These are phyloP conservation scores for Pan paniscus DNA, from an alignment of 2,113 vertebrate genomes.

Conservation along the genomic window DNA sequence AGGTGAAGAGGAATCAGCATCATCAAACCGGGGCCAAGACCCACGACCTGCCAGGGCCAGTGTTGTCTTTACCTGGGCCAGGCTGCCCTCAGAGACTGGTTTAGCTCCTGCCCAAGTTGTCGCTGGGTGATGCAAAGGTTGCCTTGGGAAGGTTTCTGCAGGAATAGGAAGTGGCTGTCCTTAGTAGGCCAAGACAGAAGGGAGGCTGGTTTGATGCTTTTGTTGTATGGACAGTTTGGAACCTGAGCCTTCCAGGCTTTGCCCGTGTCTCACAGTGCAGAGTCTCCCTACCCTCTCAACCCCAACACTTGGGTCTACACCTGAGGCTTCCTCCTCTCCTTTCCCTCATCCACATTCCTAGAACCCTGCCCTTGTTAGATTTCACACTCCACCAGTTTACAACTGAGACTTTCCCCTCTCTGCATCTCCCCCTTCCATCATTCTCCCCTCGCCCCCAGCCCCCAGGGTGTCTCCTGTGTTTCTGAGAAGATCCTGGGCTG, in stretches of 20 bases:
- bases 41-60: rapidly evolving
- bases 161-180: not conserved
- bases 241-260: not conserved
- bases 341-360: rapidly evolving
- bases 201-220: rapidly evolving
- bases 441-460: rapidly evolving
- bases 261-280: not conserved
- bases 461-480: not conserved
- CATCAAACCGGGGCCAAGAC: too few relatives aligned
- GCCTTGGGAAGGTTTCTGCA: not conserved
- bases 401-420: too few relatives aligned
- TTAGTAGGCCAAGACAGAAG: not conserved
- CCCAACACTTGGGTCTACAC: rapidly evolving
- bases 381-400: too few relatives aligned
- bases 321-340: not conserved
- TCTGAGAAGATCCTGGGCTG: not conserved
- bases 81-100: rapidly evolving
- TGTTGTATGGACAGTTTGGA: rapidly evolving
- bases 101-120: too few relatives aligned
- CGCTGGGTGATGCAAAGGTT: not conserved
- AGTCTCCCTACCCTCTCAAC: not conserved
- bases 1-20: rapidly evolving
- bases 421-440: not conserved
- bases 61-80: not conserved
- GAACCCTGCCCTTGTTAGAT: not conserved